Evolutionary conservation across 2,797 vertebrate genomes (phyloP), one percentile per base, ranked within the genome.

Genomic region (Mycteria americana): DNA sequence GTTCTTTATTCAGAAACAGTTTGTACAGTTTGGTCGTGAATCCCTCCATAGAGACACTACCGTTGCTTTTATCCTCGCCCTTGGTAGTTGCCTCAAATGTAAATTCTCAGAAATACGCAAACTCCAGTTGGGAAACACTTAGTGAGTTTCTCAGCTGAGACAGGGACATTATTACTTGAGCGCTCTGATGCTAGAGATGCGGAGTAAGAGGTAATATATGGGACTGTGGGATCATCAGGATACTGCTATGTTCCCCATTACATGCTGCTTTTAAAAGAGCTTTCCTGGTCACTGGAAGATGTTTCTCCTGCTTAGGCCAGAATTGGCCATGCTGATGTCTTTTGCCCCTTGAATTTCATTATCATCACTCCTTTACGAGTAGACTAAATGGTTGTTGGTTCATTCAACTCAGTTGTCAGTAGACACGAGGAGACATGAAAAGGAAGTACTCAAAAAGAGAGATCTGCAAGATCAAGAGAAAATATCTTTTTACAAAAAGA

Each of bases 1-100:
- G 45, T 70, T 83, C 70, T 79, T 80, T 88, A 89, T 85, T 95
- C 95, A 92, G 92, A 89, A 96, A 64, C 41, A 92, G 53, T 82
- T 88, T 89, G 79, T 89, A 69, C 41, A 35, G 22, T 85, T 93
- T 95, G 89, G 69, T 86, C 91, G 87, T 87, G 89, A 81, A 65
- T 70, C 69, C 84, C 63, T 86, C 50, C 43, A 37, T 25, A 78
- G 75, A 94, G 91, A 74, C 74, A 87, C 48, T 65, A 30, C 24
- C 7, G 6, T 88, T 76, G 48, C n/a, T 62, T 74, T 86, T 87
- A 72, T 67, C 68, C 77, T 92, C 33, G 13, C 56, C 94, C 39
- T 77, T 76, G 19, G 11, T 51, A 73, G 68, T 63, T 83, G 35
- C 23, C 33, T 89, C 62, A 78, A 75, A 85, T 2, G 8, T 21